Conservation (phyloP, 2,113 vertebrate species). For the Callocephalon fimbriatum region DNA sequence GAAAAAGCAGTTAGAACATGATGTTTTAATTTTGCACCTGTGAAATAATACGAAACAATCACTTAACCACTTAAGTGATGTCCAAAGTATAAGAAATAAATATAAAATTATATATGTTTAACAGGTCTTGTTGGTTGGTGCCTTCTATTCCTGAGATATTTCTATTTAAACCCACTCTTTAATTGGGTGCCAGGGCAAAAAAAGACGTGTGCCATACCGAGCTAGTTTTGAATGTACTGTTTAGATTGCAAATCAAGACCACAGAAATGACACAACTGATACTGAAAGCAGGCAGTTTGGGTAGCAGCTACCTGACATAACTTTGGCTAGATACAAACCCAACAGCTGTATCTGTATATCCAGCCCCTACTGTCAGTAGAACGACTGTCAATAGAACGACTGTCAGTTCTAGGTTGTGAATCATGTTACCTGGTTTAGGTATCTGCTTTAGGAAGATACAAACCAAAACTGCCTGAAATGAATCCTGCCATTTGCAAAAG, state of each 20-base stretch:
- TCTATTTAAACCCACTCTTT: not conserved
- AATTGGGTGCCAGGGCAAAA: not conserved
- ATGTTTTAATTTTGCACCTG: conserved; percentile 3
- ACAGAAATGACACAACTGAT: not conserved
- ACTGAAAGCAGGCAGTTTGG: not conserved
- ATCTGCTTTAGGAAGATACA: not conserved
- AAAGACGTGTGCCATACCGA: rapidly evolving
- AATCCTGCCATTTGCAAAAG: not conserved
- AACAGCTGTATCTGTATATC: not conserved
- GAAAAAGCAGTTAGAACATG: not conserved
- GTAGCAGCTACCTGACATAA: not conserved
- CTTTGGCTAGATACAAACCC: not conserved
- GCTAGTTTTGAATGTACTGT: not conserved
- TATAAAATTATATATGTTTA: not conserved
- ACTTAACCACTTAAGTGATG: not conserved
- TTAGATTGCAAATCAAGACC: not conserved
- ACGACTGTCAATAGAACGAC: too few relatives aligned
- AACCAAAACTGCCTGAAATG: not conserved
- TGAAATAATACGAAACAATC: conserved; percentile 5
- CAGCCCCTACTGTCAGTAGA: not conserved
- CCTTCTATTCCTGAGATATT: not conserved
- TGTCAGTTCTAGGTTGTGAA: not conserved
- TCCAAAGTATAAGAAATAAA: not conserved
- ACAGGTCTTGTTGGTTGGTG: not conserved
- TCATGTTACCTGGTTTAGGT: not conserved